Evolutionary conservation across 2,888 invertebrate species (phyloP).

Genomic region (Atethmia centrago): DNA sequence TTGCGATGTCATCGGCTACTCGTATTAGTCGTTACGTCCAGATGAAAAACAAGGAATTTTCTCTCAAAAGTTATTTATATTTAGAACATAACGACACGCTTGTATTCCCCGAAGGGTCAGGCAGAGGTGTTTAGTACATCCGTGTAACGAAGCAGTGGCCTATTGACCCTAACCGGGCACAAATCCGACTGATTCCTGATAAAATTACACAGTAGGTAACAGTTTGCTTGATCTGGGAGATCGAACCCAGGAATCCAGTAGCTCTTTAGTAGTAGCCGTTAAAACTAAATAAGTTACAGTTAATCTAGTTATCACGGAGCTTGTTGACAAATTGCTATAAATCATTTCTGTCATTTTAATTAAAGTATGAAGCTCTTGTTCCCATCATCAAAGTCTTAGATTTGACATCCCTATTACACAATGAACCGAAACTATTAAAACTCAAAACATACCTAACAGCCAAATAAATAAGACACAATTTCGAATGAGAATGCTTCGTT

Average conservation of each 20-base stretch:
- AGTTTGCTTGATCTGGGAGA: not conserved
- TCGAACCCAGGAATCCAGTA: not conserved
- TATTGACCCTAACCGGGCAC: not conserved
- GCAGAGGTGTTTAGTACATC: not conserved
- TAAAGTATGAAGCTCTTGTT: conserved; percentile 63
- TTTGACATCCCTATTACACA: conserved; percentile 61
- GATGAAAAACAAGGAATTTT: conserved; percentile 29
- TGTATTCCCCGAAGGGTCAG: not conserved
- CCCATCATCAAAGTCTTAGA: conserved; percentile 54
- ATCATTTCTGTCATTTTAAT: conserved; percentile 63
- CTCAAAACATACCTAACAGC: not conserved
- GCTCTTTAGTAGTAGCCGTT: no score
- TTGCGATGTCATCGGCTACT: conserved; percentile 44
- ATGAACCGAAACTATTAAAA: conserved; percentile 19
- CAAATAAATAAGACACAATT: conserved; percentile 23
- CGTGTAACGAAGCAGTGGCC: not conserved
- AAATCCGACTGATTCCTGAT: not conserved
- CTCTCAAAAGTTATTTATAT: conserved; percentile 13
- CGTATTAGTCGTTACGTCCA: conserved; percentile 34
- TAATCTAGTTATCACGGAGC: conserved; percentile 35
- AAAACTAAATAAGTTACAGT: conserved; percentile 33
- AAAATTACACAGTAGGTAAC: not conserved
- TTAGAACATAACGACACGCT: not conserved
- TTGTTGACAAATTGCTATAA: conserved; percentile 54
- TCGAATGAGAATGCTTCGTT: conserved; percentile 2